Percentiles rank a stretch among this genome's conserved stretches.
Evolutionary conservation across 2,888 invertebrate species (phyloP).

Genomic region (Zelleria hepariella): DNA sequence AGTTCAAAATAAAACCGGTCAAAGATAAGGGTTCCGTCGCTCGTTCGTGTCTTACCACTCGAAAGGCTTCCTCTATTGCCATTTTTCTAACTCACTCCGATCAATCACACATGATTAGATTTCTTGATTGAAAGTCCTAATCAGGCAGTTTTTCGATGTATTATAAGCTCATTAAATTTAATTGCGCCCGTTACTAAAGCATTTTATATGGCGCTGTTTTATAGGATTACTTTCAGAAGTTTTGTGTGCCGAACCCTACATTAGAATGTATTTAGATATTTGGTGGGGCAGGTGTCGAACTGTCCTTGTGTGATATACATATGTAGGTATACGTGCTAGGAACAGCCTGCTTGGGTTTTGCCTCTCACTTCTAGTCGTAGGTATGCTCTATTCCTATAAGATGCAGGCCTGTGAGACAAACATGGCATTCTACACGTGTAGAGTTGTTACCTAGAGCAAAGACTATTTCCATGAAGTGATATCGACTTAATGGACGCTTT

Average conservation of each 20-base stretch:
- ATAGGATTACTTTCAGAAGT: background rate
- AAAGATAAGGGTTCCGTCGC: background rate
- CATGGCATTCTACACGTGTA: background rate
- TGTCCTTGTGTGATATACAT: slow-evolving; percentile 1
- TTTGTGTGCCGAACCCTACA: background rate
- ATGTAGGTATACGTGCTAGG: background rate
- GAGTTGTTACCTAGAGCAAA: background rate
- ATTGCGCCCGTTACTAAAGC: background rate
- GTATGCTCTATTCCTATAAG: background rate
- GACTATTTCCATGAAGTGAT: background rate
- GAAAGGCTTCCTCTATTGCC: background rate
- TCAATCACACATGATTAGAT: background rate
- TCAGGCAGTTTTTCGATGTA: background rate
- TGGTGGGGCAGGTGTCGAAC: background rate
- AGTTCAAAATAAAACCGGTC: background rate
- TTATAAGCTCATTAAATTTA: background rate
- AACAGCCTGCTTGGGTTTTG: background rate
- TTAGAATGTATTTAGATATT: background rate
- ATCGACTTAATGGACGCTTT: too few species aligned
- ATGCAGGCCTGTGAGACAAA: background rate
- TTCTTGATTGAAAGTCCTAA: background rate
- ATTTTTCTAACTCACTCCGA: background rate
- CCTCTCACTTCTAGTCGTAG: slow-evolving; percentile 1
- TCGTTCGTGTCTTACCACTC: background rate
- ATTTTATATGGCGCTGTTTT: background rate